A percentile compares a stretch with the other conserved stretches of the same genome.
phyloP scores from a whole-genome alignment of 2,113 vertebrate genomes.

The Dendropsophus ebraccatus region DNA sequence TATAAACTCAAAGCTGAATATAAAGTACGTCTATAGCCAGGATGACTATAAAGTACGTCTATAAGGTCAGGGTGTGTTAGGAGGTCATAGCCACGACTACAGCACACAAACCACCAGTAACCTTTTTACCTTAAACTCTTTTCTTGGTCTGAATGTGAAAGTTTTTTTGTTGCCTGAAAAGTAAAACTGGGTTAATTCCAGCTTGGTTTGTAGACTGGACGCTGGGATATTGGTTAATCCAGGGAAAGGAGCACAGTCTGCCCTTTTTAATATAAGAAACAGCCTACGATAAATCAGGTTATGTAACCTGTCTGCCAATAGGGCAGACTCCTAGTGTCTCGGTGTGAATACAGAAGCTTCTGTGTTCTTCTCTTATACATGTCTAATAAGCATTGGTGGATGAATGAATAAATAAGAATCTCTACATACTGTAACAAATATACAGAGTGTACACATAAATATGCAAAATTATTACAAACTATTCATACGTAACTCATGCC shows the following conservation, averaged over 20 bases:
- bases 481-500: neutral
- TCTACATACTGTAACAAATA: neutral
- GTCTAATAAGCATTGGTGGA: neutral
- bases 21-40: neutral
- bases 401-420: no score
- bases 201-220: slow-evolving; percentile 64
- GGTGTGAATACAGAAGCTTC: neutral
- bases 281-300: neutral
- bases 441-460: neutral
- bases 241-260: slow-evolving; percentile 58
- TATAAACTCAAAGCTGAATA: neutral
- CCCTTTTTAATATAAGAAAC: neutral
- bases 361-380: neutral
- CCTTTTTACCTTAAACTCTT: slow-evolving; percentile 16
- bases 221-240: slow-evolving; percentile 66
- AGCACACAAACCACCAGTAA: neutral
- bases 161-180: slow-evolving; percentile 56
- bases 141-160: slow-evolving; percentile 58
- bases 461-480: neutral
- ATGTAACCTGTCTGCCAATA: neutral
- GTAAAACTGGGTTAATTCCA: slow-evolving; percentile 69
- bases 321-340: neutral
- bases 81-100: neutral
- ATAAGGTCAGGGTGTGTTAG: neutral
- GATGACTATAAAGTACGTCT: neutral